Evolutionary conservation across 1,140 invertebrate species (phyloP).

Genomic region (Coptotermes formosanus): DNA sequence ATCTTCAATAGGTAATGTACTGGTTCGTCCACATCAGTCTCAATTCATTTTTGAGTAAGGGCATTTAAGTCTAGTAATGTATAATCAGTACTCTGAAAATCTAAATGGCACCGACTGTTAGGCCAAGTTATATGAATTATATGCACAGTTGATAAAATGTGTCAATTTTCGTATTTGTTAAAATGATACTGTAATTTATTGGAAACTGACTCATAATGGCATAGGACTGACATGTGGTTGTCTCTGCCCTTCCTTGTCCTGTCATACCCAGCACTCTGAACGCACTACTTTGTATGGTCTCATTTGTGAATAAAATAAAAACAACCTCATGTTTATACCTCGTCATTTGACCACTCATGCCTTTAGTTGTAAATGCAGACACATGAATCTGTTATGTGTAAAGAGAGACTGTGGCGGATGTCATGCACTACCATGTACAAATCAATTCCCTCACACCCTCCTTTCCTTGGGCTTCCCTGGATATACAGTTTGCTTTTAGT

Average conservation of each 20-base stretch:
- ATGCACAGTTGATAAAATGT: neutral
- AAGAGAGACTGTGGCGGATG: too few species aligned
- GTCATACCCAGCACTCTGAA: neutral
- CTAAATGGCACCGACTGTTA: neutral
- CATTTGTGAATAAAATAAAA: conserved; percentile 7
- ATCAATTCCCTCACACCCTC: too few species aligned
- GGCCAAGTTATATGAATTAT: neutral
- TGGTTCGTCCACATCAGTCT: neutral
- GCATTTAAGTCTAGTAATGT: conserved; percentile 3
- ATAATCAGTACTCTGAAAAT: neutral
- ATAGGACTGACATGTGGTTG: neutral
- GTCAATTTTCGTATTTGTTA: neutral
- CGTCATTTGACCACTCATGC: neutral
- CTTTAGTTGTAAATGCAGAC: neutral
- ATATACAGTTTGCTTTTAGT: too few species aligned
- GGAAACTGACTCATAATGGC: neutral
- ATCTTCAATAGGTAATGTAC: neutral
- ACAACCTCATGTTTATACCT: neutral
- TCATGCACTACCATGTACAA: too few species aligned
- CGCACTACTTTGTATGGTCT: conserved; percentile 10
- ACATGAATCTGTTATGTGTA: too few species aligned
- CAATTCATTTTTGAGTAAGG: neutral
- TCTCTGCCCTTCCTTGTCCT: neutral
- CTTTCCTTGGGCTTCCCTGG: too few species aligned
- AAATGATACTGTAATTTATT: neutral